A percentile compares a stretch with the other conserved stretches of the same genome.
These are phyloP conservation scores for Zoanthus sansibaricus DNA, from an alignment of 92 coral and sea anemone genomes.

Conservation along the genomic window DNA sequence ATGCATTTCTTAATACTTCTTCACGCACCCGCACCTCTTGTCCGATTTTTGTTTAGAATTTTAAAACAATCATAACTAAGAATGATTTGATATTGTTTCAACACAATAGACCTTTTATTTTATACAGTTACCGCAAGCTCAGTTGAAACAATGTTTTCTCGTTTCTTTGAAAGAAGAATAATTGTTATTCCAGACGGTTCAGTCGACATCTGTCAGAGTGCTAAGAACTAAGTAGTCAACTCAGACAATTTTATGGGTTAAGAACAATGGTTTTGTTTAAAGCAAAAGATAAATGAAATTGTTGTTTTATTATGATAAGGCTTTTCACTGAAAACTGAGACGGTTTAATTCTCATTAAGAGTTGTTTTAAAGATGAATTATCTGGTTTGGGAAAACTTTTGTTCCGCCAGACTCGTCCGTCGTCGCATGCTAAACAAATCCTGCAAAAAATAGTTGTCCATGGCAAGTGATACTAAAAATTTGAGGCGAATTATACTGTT, in stretches of 20 bases:
- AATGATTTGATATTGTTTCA: neutral
- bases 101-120: neutral
- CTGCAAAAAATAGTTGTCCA: no score
- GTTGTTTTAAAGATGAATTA: slow-evolving; percentile 20
- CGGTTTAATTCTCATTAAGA: slow-evolving; percentile 17
- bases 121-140: neutral
- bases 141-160: neutral
- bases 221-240: neutral
- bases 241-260: neutral
- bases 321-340: slow-evolving; percentile 24
- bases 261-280: slow-evolving; percentile 16
- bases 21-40: no score
- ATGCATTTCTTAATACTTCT: no score
- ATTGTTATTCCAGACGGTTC: neutral
- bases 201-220: slow-evolving; percentile 27
- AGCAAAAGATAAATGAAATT: slow-evolving; percentile 15
- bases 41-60: no score
- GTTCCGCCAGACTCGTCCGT: neutral
- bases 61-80: no score
- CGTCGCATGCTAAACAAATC: no score
- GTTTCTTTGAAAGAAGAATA: neutral
- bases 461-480: no score
- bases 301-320: slow-evolving; percentile 4
- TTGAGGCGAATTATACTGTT: no score
- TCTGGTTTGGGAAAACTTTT: slow-evolving; percentile 1